Evolutionary conservation across 35 echinoderm and acorn worm species (phyloP), one percentile per base, ranked within the genome.

Genomic region (Anneissia japonica): DNA sequence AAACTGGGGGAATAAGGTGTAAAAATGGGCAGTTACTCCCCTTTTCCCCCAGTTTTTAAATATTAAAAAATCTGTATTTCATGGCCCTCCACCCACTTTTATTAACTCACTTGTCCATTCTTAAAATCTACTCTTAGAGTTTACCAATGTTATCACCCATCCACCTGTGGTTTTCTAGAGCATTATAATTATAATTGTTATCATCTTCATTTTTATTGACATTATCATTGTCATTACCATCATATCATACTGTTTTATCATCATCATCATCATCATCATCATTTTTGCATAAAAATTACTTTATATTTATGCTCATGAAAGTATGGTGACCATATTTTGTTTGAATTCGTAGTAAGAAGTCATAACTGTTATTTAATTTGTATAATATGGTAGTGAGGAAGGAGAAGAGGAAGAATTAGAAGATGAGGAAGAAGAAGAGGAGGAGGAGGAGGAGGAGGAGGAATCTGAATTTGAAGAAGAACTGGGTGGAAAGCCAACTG

Each of bases 351-450:
- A n/a, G n/a, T n/a, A n/a, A n/a, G n/a, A n/a, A n/a, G n/a, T n/a
- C n/a, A n/a, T n/a, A n/a, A n/a, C n/a, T n/a, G n/a, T n/a, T n/a
- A n/a, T n/a, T n/a, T n/a, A n/a, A n/a, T n/a, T n/a, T n/a, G n/a
- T n/a, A n/a, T n/a, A n/a, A n/a, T n/a, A n/a, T n/a, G n/a, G 51
- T 64, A 64, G 51, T 26, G 51, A 64, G 51, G 51, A 64, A 43
- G 40, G 40, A 43, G 77, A 79, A 36, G 77, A 79, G 33, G 77
- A 79, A 35, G 32, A n/a, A 35, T 13, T 34, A 35, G 77, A 35
- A 12, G 77, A 79, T 75, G 87, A 88, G 39, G 88, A 94, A 32
- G 92, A 87, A 55, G 91, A 92, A 28, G 87, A 79, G 39, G 88
- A 87, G 2, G 85, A 80, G 29, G 79, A 38, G 6, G 88, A 81